These are phyloP conservation scores for Aproaerema taeniolella DNA, from an alignment of 2,888 invertebrate species.

Conservation along the genomic window DNA sequence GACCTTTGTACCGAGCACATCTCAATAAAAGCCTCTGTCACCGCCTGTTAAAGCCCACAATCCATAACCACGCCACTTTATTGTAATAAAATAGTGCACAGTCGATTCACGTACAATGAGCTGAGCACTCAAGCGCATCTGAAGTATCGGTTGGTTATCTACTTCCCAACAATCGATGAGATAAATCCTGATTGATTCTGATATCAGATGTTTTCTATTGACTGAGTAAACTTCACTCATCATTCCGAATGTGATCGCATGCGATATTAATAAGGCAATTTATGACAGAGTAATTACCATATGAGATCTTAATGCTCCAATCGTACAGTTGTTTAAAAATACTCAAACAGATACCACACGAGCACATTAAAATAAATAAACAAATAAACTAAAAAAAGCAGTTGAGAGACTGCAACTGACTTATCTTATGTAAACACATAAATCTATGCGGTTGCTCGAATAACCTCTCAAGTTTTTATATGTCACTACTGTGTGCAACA, in stretches of 20 bases:
- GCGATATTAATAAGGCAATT: too few relatives aligned
- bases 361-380: too few relatives aligned
- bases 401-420: too few relatives aligned
- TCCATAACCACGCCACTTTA: too few relatives aligned
- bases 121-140: constrained; percentile 40
- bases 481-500: too few relatives aligned
- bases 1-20: constrained; percentile 33
- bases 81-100: too few relatives aligned
- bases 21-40: constrained; percentile 22
- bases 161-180: constrained; percentile 43
- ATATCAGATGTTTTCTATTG: constrained; percentile 30
- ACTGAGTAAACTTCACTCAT: constrained; percentile 9
- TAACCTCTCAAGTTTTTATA: too few relatives aligned
- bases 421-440: too few relatives aligned
- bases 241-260: too few relatives aligned
- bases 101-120: constrained; percentile 30
- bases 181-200: constrained; percentile 34
- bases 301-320: background rate
- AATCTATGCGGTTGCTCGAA: too few relatives aligned
- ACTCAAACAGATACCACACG: background rate
- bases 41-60: constrained; percentile 32
- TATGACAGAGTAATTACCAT: background rate
- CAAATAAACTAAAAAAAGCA: too few relatives aligned
- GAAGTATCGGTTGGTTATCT: constrained; percentile 48
- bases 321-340: too few relatives aligned